Conservation (phyloP, 1,140 invertebrate genomes). For the Drosophila pectinifera region DNA sequence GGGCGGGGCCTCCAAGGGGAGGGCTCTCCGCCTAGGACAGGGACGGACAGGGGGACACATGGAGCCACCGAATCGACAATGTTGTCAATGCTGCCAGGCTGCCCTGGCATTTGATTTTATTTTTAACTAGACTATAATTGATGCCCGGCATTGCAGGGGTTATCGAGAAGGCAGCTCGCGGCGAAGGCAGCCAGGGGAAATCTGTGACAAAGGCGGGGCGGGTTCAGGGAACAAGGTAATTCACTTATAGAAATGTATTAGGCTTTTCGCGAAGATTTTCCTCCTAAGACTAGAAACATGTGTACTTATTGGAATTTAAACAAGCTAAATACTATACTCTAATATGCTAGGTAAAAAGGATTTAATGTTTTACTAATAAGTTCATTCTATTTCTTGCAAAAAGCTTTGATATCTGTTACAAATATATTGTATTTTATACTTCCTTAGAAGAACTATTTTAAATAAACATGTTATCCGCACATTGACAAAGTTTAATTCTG, state of each 20-base stretch:
- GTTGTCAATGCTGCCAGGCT: conserved; percentile 70
- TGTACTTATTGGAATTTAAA: no score
- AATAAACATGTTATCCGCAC: no score
- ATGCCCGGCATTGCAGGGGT: conserved; percentile 54
- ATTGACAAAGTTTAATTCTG: no score
- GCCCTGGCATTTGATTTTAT: conserved; percentile 80
- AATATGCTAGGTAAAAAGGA: no score
- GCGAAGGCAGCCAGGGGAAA: background rate
- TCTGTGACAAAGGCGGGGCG: conserved; percentile 25
- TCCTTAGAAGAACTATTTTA: no score
- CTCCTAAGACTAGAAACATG: no score
- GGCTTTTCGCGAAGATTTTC: background rate
- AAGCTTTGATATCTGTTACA: no score
- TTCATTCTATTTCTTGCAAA: no score
- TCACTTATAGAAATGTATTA: conserved; percentile 10
- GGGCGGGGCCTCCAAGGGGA: conserved; percentile 12
- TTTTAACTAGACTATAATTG: conserved; percentile 75
- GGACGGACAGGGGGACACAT: conserved; percentile 6
- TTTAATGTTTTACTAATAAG: no score
- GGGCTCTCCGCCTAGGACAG: background rate
- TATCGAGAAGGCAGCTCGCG: conserved; percentile 22
- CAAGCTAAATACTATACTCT: no score
- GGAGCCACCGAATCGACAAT: conserved; percentile 75
- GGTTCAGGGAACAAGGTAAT: conserved; percentile 22
- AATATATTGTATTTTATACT: no score